Base-by-base conservation (phyloP, 2,888 invertebrate species). In the Lymantria monacha region DNA sequence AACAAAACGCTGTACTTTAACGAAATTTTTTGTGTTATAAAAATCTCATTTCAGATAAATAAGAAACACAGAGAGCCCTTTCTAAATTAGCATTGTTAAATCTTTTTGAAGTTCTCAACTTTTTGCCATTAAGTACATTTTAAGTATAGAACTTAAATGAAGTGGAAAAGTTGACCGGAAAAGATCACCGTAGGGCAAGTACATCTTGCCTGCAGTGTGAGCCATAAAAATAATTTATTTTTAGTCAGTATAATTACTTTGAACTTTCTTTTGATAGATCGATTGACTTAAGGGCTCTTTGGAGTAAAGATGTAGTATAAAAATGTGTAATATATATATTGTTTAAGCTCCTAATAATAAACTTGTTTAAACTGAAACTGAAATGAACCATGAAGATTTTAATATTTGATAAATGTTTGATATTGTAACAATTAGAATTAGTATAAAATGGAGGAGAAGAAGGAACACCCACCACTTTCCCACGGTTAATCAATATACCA, bases 111-210 rank as follows among this genome's bases (percentile, higher is more conserved):
- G 81, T 83, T 74, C 63, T 79, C 69, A 88, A 90, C 85, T 88
- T 89, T 85, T 74, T 74, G 79, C 83, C 85, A 85, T 90, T 87
- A 85, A 79, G 84, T 84, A 84, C 84, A 82, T 83, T 86, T 87
- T 88, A 86, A 89, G 87, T 80, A 83, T 78, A 81, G 81, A 89
- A 90, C 86, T 89, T 88, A 88, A 90, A 89, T 89, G 87, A 90
- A 90, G 88, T 87, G 83, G 85, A 85, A 87, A 89, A 89, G 86
- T 89, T 88, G 84, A 83, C 87, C 84, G 74, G 76, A 69, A 72
- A 74, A 77, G 79, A 82, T 82, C 78, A 79, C 79, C 73, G 50
- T 47, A 54, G 65, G 63, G 66, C 57, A 59, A 55, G 53, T 49
- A 41, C 30, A 14, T 40, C 44, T 42, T 36, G 22, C 42, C 40